These are phyloP conservation scores for Caligus rogercresseyi DNA, from an alignment of 1,140 invertebrate species.

Conservation along the genomic window DNA sequence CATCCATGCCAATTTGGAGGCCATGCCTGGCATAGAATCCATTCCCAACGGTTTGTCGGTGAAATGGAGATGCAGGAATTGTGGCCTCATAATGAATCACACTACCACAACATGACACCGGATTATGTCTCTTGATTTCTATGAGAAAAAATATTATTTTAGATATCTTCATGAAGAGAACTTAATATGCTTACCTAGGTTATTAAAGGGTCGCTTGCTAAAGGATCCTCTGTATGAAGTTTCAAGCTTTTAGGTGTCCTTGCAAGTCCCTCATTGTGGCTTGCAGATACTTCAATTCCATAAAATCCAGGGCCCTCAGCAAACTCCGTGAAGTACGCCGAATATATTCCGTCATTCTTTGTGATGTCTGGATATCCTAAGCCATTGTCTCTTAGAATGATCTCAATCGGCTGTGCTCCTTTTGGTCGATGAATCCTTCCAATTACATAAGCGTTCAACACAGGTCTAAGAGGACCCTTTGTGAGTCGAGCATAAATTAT, in stretches of 20 bases:
- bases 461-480: background rate
- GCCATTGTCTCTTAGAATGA: conserved; percentile 8
- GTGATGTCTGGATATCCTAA: conserved; percentile 24
- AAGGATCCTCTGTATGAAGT: background rate
- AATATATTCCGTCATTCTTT: conserved; percentile 25
- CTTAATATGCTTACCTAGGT: background rate
- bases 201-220: background rate
- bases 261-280: conserved; percentile 25
- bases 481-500: conserved; percentile 4
- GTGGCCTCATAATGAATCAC: conserved; percentile 25
- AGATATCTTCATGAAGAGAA: background rate
- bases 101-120: conserved; percentile 25
- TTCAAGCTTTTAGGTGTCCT: too few relatives aligned
- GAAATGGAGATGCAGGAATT: conserved; percentile 25
- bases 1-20: conserved; percentile 23
- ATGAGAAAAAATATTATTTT: background rate
- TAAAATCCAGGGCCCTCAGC: conserved; percentile 25
- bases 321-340: conserved; percentile 26
- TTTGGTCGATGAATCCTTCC: background rate
- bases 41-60: conserved; percentile 22
- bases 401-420: background rate
- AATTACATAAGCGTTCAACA: background rate
- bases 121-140: background rate
- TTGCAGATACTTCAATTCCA: conserved; percentile 23
- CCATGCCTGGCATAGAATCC: conserved; percentile 24